Evolutionary conservation across 53 echinoderm and acorn worm species (phyloP), one percentile per base, ranked within the genome.

Genomic region (Echinarachnius parma): DNA sequence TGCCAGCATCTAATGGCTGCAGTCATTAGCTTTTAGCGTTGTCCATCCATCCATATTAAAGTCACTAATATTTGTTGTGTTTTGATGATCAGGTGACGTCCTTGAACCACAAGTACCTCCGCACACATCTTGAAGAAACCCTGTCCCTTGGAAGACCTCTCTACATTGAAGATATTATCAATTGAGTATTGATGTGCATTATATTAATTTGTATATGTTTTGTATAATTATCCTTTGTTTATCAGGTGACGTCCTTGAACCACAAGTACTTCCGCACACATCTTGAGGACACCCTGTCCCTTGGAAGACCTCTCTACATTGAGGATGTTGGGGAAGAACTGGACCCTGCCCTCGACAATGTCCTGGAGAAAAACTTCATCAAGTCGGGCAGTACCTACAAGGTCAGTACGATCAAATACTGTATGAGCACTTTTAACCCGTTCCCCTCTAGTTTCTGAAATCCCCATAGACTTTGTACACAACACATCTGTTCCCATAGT

Each of bases 361-460:
- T 98, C 29, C 77, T 98, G 62, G 98, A 92, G 70, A 98, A 98
- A 57, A 98, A 98, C 81, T 98, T 98, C 78, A 98, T 98, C 83
- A 98, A 98, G 46, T 98, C 98, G 61, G 98, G 98, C 37, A 86
- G 86, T 29, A 98, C 98, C 31, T 92, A 46, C 69, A 98, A 91
- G 88, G 98, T 96, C 22, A 53, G 46, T n/a, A n/a, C n/a, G n/a
- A n/a, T n/a, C n/a, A n/a, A n/a, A n/a, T n/a, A n/a, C n/a, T n/a
- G n/a, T n/a, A n/a, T n/a, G n/a, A n/a, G n/a, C n/a, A n/a, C n/a
- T n/a, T n/a, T n/a, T n/a, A n/a, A n/a, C n/a, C n/a, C n/a, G n/a
- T n/a, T n/a, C n/a, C n/a, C n/a, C n/a, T n/a, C n/a, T n/a, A n/a
- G n/a, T n/a, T n/a, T n/a, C n/a, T n/a, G n/a, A n/a, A n/a, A n/a